Percentiles rank a stretch among this genome's conserved stretches.
These are phyloP conservation scores for Kobus ellipsiprymnus DNA, from an alignment of 2,113 vertebrate genomes.

Conservation along the genomic window DNA sequence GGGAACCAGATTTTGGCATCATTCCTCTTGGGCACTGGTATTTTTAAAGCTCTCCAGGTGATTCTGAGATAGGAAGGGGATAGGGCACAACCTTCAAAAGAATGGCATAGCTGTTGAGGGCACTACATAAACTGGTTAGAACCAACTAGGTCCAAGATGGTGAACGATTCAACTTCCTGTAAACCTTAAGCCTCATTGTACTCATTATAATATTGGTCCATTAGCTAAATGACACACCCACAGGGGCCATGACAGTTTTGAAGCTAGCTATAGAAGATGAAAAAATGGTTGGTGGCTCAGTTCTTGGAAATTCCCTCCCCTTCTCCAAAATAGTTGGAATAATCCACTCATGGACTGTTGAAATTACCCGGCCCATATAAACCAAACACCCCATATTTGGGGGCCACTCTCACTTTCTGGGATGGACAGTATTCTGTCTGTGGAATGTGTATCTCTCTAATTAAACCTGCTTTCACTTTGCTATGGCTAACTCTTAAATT, in stretches of 20 bases:
- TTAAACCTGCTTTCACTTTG: neutral
- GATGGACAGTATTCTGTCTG: neutral
- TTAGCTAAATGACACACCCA: neutral
- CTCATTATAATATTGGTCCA: neutral
- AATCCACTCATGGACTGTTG: neutral
- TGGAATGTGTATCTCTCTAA: neutral
- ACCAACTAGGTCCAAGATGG: neutral
- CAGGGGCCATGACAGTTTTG: neutral
- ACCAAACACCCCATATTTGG: neutral
- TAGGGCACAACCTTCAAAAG: neutral
- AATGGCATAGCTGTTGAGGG: neutral
- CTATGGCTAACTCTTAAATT: neutral
- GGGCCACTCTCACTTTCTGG: neutral
- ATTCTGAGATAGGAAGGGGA: neutral
- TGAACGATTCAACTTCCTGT: neutral
- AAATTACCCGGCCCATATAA: neutral
- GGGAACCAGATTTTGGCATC: neutral
- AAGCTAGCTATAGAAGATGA: neutral
- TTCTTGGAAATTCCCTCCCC: neutral
- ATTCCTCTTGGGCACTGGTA: neutral
- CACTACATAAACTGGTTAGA: neutral
- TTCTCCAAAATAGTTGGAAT: neutral
- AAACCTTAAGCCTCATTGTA: neutral
- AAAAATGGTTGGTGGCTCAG: neutral
- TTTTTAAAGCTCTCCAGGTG: neutral